Evolutionary conservation across 2,888 invertebrate genomes (phyloP).

Genomic region (Ormyrus thymus): DNA sequence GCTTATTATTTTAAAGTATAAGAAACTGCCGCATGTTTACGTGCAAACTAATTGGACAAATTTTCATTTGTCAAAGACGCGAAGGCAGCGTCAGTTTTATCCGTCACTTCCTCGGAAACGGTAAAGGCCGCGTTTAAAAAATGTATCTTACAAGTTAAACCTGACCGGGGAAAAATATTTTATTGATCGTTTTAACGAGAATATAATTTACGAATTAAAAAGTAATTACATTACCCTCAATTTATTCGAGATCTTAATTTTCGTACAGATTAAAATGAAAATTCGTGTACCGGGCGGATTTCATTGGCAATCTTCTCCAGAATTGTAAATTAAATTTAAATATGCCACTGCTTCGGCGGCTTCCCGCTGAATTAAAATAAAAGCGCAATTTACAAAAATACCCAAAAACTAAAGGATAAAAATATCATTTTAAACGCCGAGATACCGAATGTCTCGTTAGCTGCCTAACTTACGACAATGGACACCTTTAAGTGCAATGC

Average conservation of each 20-base stretch:
- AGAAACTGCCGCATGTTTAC: no score
- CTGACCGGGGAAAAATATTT: not conserved
- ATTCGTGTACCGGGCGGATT: conserved; percentile 5
- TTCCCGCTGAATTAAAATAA: conserved; percentile 25
- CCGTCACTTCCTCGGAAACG: no score
- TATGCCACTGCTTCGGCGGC: not conserved
- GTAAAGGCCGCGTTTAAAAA: no score
- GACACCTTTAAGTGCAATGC: conserved; percentile 11
- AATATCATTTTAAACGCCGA: conserved; percentile 14
- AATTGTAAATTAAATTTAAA: conserved; percentile 28
- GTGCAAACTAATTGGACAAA: no score
- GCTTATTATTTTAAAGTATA: no score
- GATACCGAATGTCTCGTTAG: conserved; percentile 19
- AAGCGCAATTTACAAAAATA: conserved; percentile 23
- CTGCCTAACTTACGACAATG: conserved; percentile 8
- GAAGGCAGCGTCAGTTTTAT: no score
- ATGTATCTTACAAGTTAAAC: no score
- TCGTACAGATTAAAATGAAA: conserved; percentile 11
- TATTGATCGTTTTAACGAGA: conserved; percentile 13
- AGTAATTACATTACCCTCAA: conserved; percentile 32
- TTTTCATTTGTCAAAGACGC: no score
- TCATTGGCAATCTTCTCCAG: conserved; percentile 8
- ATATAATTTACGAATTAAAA: conserved; percentile 39
- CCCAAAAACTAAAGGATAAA: conserved; percentile 16
- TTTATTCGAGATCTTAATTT: conserved; percentile 35